phyloP scores from a whole-genome alignment of 2,797 vertebrate species.

The Peromyscus eremicus region DNA sequence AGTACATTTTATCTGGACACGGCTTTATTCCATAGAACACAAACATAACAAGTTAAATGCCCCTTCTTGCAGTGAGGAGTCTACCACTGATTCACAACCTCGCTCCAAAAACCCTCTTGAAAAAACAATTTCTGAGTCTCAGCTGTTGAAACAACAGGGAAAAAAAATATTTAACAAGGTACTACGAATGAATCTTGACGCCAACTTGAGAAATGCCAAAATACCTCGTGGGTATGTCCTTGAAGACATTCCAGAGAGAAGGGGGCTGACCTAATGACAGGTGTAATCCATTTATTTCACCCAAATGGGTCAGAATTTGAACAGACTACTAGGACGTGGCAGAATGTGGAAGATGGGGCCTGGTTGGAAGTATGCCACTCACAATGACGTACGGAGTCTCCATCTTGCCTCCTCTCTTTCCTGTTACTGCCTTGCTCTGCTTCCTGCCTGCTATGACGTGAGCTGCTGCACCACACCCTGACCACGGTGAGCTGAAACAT shows the following conservation, averaged over 20 bases:
- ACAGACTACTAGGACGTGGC: background rate
- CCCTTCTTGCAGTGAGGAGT: background rate
- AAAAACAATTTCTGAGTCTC: conserved; percentile 21
- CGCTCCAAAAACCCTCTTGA: background rate
- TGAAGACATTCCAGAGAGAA: background rate
- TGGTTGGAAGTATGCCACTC: background rate
- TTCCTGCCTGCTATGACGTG: background rate
- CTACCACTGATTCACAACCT: background rate
- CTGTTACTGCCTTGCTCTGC: background rate
- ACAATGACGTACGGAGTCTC: rapidly evolving
- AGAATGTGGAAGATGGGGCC: background rate
- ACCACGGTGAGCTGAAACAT: background rate
- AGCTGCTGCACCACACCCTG: background rate
- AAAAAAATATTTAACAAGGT: background rate
- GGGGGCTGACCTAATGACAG: background rate
- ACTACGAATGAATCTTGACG: background rate
- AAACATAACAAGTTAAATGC: conserved; percentile 22
- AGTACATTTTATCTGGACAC: background rate
- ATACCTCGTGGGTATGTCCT: background rate
- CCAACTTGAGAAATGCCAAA: background rate
- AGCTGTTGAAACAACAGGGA: conserved; percentile 48
- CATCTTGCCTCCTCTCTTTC: background rate
- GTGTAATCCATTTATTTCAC: background rate
- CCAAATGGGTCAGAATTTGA: background rate
- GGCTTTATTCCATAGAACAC: conserved; percentile 20